Percentiles rank a stretch among this genome's conserved stretches.
Evolutionary conservation across 2,113 vertebrate genomes (phyloP).

Genomic region (Ivindomyrus marchei): DNA sequence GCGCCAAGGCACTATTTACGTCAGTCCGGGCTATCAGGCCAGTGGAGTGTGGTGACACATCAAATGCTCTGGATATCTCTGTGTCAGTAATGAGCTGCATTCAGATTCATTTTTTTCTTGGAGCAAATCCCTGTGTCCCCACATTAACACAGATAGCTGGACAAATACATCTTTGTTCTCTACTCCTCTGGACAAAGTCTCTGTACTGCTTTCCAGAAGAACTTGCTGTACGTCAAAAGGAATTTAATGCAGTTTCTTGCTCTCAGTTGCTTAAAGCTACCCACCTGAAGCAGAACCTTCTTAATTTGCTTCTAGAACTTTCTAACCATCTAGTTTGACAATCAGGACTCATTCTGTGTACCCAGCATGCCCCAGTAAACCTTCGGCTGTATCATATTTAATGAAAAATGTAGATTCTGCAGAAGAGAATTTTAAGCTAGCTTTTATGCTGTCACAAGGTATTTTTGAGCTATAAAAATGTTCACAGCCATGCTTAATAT

Average conservation of each 20-base stretch:
- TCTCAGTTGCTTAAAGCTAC: constrained; percentile 1
- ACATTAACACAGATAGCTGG: not conserved
- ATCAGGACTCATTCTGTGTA: not conserved
- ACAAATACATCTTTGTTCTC: not conserved
- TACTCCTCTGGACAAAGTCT: constrained; percentile 11
- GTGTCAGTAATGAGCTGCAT: not conserved
- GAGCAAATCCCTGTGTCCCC: not conserved
- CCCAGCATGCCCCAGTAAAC: not conserved
- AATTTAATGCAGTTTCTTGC: not conserved
- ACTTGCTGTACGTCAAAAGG: not conserved
- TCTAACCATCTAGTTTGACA: not conserved
- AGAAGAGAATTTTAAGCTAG: not conserved
- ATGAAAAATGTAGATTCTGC: not conserved
- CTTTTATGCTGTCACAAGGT: constrained; percentile 2
- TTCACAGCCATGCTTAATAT: constrained; percentile 3
- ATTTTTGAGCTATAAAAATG: constrained; percentile 9
- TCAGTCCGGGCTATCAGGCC: constrained; percentile 3
- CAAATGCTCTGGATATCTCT: constrained; percentile 1
- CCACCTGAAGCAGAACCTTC: not conserved
- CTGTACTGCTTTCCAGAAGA: not conserved
- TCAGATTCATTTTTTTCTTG: not conserved
- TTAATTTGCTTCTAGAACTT: not conserved
- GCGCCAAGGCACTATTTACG: not conserved
- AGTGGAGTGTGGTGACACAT: not conserved
- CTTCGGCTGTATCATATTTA: not conserved